Base-by-base conservation (phyloP, 2,888 invertebrate genomes). In the Nomada lathburiana region DNA sequence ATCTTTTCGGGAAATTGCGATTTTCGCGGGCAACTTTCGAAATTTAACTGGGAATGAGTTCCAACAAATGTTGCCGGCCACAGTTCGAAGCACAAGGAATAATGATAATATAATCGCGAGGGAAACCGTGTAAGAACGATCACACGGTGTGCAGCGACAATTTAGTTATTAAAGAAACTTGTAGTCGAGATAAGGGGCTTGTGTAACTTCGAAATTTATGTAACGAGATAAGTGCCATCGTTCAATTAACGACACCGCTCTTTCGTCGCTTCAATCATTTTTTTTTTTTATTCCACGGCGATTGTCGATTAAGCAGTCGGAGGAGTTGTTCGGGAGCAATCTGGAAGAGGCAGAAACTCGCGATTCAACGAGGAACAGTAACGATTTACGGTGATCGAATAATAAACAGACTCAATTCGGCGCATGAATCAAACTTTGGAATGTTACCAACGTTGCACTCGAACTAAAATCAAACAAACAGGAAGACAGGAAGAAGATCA, bases 131-230 rank as follows among this genome's bases (percentile, higher is more conserved):
- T 42, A 44, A 55, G 42, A 53, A 55, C 64, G 18, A 47, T 50
- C 47, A 64, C 55, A 10, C n/a, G 11, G 23, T 23, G 23, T n/a
- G 55, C 52, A 11, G 9, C 44, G 63, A 18, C 55, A 55, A 55
- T 55, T 55, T 68, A 57, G 68, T 68, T 44, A 42, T 68, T 68
- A 57, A 57, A 68, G 68, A 57, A 52, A 55, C 68, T 44, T 42
- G 42, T 18, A 55, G 20, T 1, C 42, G 52, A 55, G 42, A 68
- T 55, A 44, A 44, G 55, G 16, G 23, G 18, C 42, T 68, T 68
- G 68, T 36, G 68, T 44, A 68, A 57, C 68, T 68, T 68, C 1
- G 44, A 68, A 20, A 68, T 68, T 68, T 68, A 68, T 29, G 57
- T 63, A 47, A 69, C 55, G 11, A 68, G 68, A 2, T 18, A 55